Conservation (phyloP, 2,113 vertebrate genomes). For the Melanotaenia duboulayi region DNA sequence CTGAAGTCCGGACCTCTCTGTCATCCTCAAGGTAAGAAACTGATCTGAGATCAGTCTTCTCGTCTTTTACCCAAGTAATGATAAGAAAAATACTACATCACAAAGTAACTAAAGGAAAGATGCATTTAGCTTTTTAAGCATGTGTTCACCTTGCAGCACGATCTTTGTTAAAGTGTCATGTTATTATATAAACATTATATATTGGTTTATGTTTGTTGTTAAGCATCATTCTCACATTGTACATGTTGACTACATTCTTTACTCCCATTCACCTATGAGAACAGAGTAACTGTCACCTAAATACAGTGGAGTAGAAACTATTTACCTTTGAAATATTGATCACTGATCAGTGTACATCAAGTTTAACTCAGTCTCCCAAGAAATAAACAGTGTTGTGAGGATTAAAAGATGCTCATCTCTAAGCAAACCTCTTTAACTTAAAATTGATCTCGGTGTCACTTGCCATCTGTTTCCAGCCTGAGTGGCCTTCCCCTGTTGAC, state of each 20-base stretch:
- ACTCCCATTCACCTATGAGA: no score
- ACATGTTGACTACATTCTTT: neutral
- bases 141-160: no score
- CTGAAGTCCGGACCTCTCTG: neutral
- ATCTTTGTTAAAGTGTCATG: no score
- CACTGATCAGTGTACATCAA: neutral
- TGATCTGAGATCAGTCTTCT: slow-evolving; percentile 2
- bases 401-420: neutral
- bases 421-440: neutral
- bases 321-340: neutral
- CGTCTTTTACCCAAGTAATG: neutral
- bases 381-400: neutral
- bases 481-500: no score
- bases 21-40: slow-evolving; percentile 39
- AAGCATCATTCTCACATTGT: neutral
- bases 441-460: neutral
- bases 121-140: no score
- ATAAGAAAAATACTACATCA: no score
- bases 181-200: no score
- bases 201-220: no score
- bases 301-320: no score
- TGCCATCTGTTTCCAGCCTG: neutral
- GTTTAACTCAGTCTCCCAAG: neutral
- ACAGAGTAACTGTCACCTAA: neutral
- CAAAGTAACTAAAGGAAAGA: no score